A percentile compares a stretch with the other conserved stretches of the same genome.
Conservation (phyloP, 2,113 vertebrate genomes). For the Chaetodon auriga region DNA sequence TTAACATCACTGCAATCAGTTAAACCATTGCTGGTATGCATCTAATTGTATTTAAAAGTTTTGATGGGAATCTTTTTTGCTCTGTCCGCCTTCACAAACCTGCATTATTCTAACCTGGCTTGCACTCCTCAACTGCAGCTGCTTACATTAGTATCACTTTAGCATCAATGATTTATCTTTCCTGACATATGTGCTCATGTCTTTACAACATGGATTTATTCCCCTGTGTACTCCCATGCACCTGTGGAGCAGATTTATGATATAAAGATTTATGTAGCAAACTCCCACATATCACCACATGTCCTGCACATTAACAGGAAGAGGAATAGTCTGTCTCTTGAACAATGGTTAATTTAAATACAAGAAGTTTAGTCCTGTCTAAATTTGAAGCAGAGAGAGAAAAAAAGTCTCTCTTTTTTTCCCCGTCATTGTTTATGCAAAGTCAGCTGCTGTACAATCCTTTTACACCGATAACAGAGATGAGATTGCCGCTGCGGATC, state of each 20-base stretch:
- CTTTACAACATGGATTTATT: conserved; percentile 55
- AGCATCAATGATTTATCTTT: conserved; percentile 55
- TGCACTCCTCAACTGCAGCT: conserved; percentile 31
- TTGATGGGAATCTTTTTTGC: conserved; percentile 1
- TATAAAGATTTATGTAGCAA: not conserved
- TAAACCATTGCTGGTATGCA: not conserved
- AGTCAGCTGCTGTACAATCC: conserved; percentile 67
- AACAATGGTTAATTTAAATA: conserved; percentile 21
- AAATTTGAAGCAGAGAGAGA: conserved; percentile 33
- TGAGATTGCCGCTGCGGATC: conserved; percentile 55
- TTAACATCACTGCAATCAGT: not conserved
- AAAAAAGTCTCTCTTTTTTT: not conserved
- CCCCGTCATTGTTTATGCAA: conserved; percentile 73
- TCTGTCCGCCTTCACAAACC: not conserved
- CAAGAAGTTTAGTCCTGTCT: conserved; percentile 28
- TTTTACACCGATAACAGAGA: conserved; percentile 68
- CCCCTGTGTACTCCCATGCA: conserved; percentile 31
- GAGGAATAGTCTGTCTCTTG: conserved; percentile 33
- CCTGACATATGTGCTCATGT: conserved; percentile 57
- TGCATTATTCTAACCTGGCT: not conserved
- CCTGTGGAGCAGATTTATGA: conserved; percentile 65
- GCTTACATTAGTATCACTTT: conserved; percentile 46
- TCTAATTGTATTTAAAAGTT: not conserved
- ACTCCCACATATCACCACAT: conserved; percentile 37
- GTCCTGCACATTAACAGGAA: conserved; percentile 43